Evolutionary conservation across 2,113 vertebrate species (phyloP), one percentile per base, ranked within the genome.

Genomic region (Embiotoca jacksoni): DNA sequence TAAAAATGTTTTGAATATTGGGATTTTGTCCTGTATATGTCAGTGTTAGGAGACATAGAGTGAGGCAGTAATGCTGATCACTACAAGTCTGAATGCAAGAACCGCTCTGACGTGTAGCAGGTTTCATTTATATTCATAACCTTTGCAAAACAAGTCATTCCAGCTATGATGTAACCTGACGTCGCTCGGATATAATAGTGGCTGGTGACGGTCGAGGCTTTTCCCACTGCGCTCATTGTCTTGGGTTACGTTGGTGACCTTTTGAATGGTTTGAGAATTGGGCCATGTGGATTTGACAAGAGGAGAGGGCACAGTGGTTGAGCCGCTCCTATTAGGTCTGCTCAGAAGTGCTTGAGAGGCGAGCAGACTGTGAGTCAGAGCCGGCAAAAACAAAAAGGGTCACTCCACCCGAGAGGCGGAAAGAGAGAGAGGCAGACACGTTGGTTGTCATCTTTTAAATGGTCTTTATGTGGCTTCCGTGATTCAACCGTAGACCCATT

Each of bases 191-290:
- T 69, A 75, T 78, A 87, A 83, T 58, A 49, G 77, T 52, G 41
- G 8, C 71, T 64, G 50, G 30, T 74, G 73, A 83, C 72, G 84
- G 76, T 58, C 8, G 2, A 2, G 69, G 70, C 55, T 77, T 82
- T 81, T 83, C 78, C 60, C 59, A 35, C 74, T 37, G 75, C 60
- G 14, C 58, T 72, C 67, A 60, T 79, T 89, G 86, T 88, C 86
- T 89, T 80, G 52, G 75, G 71, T 86, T 90, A 81, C 77, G 79
- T 62, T 59, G 16, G 58, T 84, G 75, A 90, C 83, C 87, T 86
- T 90, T 89, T 72, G 59, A 89, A 74, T 83, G 54, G 71, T 78
- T 46, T 10, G 69, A 77, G 75, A 85, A 81, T 83, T 57, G 72
- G 75, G 61, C 57, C 61, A 13, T 75, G 60, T 70, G 72, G 74